Evolutionary conservation across 2,797 vertebrate genomes (phyloP), one percentile per base, ranked within the genome.

Genomic region (Lophius americanus): DNA sequence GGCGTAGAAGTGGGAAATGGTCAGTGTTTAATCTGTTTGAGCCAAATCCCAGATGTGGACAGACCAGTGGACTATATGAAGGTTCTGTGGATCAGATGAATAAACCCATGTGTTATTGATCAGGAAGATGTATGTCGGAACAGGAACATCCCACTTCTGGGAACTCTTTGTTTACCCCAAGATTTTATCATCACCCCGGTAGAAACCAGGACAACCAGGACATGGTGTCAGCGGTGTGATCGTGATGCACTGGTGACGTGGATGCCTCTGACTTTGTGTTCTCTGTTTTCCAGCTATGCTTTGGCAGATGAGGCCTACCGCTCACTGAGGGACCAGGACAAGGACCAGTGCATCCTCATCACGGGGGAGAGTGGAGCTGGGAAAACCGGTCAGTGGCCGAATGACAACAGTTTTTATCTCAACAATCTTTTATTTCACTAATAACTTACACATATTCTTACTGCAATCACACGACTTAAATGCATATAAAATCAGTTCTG

Each of bases 341-440:
- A 99, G 90, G 98, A 99, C 90, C 98, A 99, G 51, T 99, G 98
- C 68, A 99, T 99, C 82, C 96, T 99, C 71, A 99, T 99, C 81
- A 99, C 98, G 33, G 98, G 98, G 69, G 98, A 99, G 85, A 99
- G 98, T 3, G 98, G 98, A 69, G 96, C 98, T 69, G 98, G 98
- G 71, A 99, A 99, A 94, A 99, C 98, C 42, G 98, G 98, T 98
- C 89, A 91, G 84, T 23, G 41, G 5, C 43, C 6, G 38, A 36
- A 54, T 9, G 2, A 3, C 47, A 7, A 51, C 38, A 36, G 6
- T 0, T 42, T 33, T 54, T 49, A 23, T 23, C 23, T 56, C 2
- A 39, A 9, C 46, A 9, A 13, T 38, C 13, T 2, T 57, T 39
- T 4, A 37, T 38, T 38, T 4, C 36, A n/a, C 4, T 6, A 9